Evolutionary conservation across 1,140 invertebrate genomes (phyloP).

Genomic region (Conus betulinus): DNA sequence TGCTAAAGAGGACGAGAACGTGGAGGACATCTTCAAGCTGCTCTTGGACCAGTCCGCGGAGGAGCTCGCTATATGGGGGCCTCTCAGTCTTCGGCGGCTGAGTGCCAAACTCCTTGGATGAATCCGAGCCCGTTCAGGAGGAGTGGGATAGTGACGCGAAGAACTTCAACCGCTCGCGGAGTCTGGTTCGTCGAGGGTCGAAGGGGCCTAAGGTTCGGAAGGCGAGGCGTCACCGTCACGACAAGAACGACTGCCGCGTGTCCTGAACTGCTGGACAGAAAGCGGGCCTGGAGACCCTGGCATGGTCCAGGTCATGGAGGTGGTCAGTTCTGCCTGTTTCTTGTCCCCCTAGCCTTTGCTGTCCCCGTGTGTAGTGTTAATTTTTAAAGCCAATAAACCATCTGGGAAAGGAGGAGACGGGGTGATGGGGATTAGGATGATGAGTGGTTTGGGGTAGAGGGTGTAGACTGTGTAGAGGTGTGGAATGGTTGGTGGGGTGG

Average conservation of each 20-base stretch:
- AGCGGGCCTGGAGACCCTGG: slow-evolving; percentile 52
- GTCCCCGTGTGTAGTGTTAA: too few relatives aligned
- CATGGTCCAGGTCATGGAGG: slow-evolving; percentile 46
- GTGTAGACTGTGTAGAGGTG: too few relatives aligned
- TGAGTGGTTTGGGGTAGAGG: neutral
- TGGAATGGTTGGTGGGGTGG: too few relatives aligned
- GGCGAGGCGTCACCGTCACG: slow-evolving; percentile 44
- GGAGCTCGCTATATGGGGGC: slow-evolving; percentile 42
- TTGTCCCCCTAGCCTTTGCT: too few relatives aligned
- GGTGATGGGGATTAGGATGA: neutral
- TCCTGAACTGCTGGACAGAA: slow-evolving; percentile 50
- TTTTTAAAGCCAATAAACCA: neutral
- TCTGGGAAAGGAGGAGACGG: neutral
- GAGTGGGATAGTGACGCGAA: slow-evolving; percentile 56
- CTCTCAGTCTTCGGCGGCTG: slow-evolving; percentile 51
- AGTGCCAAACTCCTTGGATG: slow-evolving; percentile 65
- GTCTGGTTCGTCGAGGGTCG: slow-evolving; percentile 66
- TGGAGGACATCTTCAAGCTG: slow-evolving; percentile 67
- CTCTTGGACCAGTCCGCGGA: slow-evolving; percentile 62
- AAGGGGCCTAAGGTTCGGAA: slow-evolving; percentile 63
- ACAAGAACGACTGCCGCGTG: slow-evolving; percentile 63
- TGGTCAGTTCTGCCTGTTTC: neutral
- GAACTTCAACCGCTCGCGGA: slow-evolving; percentile 65
- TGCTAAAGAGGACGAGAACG: too few relatives aligned
- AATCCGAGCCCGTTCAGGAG: slow-evolving; percentile 53